Evolutionary conservation across 2,888 invertebrate genomes (phyloP).

Genomic region (Plebejus anna): DNA sequence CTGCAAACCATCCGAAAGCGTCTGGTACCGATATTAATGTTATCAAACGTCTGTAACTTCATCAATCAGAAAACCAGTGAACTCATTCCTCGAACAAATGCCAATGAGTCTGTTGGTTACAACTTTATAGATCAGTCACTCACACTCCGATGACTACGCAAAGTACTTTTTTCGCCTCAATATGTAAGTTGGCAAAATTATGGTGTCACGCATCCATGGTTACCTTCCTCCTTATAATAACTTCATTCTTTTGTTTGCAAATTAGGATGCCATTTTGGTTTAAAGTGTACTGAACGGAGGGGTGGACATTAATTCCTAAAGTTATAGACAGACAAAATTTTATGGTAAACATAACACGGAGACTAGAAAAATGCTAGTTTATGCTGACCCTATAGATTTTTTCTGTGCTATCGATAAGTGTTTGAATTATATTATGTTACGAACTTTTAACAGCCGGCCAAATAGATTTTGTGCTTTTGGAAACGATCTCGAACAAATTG

Average conservation of each 20-base stretch:
- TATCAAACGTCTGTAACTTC: constrained; percentile 49
- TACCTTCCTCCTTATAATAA: constrained; percentile 1
- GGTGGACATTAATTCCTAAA: no score
- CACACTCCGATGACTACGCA: constrained; percentile 51
- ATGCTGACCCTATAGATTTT: no score
- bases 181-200: constrained; percentile 15
- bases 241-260: constrained; percentile 9
- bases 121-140: constrained; percentile 77
- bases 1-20: constrained; percentile 35
- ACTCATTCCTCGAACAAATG: constrained; percentile 67
- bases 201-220: constrained; percentile 15
- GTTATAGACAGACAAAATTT: neutral
- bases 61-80: constrained; percentile 72
- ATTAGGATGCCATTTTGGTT: neutral
- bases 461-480: neutral
- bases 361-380: no score
- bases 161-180: constrained; percentile 29
- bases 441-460: neutral
- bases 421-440: no score
- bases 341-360: neutral
- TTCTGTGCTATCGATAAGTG: no score
- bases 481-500: neutral
- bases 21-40: constrained; percentile 41
- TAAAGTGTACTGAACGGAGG: neutral
- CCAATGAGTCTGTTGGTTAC: constrained; percentile 61